Evolutionary conservation across 2,113 vertebrate genomes (phyloP).

Genomic region (Urocolius indicus): DNA sequence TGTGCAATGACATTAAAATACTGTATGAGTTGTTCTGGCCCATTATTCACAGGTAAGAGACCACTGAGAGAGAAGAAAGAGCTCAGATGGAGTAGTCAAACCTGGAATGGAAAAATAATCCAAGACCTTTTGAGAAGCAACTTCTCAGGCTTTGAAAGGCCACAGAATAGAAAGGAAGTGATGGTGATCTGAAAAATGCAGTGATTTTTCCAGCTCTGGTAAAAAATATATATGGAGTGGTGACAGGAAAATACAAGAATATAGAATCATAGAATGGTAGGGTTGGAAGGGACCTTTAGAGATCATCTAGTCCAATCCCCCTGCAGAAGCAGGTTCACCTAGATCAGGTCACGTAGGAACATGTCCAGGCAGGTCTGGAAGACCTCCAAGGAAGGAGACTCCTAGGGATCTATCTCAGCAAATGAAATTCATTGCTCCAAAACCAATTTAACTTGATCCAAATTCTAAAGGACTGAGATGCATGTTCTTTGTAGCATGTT

Average conservation of each 20-base stretch:
- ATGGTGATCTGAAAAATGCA: not conserved
- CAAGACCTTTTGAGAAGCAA: not conserved
- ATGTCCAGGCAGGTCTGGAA: too few species aligned
- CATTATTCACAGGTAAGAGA: not conserved
- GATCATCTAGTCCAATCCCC: too few species aligned
- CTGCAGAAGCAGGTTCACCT: too few species aligned
- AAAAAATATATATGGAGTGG: accelerated
- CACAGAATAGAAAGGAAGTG: not conserved
- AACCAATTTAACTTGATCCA: not conserved
- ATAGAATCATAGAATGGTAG: too few species aligned
- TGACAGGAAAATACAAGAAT: not conserved
- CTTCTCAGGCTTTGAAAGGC: not conserved
- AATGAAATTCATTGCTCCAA: not conserved
- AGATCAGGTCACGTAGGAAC: too few species aligned
- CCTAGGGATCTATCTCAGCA: not conserved
- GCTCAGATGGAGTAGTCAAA: not conserved
- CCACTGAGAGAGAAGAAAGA: not conserved
- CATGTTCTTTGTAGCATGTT: not conserved
- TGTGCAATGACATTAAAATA: not conserved
- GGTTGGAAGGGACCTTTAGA: too few species aligned
- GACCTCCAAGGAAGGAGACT: too few species aligned
- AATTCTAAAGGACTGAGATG: not conserved
- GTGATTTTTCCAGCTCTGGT: not conserved
- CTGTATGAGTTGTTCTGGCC: not conserved
- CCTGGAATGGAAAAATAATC: not conserved